phyloP scores from a whole-genome alignment of 1,140 invertebrate genomes.

The Contarinia nasturtii region DNA sequence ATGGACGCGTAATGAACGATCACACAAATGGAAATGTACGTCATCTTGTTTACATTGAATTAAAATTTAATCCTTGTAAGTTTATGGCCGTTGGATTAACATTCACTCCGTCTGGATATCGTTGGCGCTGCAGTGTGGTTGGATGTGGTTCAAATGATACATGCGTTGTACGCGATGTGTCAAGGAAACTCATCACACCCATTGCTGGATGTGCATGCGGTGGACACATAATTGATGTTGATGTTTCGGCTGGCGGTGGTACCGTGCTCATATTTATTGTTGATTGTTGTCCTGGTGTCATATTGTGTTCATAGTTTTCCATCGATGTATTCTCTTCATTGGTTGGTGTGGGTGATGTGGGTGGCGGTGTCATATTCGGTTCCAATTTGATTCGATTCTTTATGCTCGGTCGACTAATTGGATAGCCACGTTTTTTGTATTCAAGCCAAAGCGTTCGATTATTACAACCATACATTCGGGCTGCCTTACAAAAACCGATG shows the following conservation, averaged over 20 bases:
- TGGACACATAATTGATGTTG: conserved; percentile 25
- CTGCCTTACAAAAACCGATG: conserved; percentile 68
- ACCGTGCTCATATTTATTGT: conserved; percentile 29
- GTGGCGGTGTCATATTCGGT: conserved; percentile 29
- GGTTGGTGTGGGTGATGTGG: conserved; percentile 20
- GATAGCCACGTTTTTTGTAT: conserved; percentile 63
- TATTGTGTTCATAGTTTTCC: conserved; percentile 24
- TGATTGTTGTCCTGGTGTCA: conserved; percentile 14
- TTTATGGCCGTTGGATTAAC: conserved; percentile 34
- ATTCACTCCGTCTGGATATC: conserved; percentile 27
- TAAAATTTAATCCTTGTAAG: conserved; percentile 50
- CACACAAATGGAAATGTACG: neutral
- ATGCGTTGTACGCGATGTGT: conserved; percentile 33
- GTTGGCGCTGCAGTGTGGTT: conserved; percentile 26
- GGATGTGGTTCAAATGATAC: conserved; percentile 29
- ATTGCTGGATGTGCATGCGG: conserved; percentile 25
- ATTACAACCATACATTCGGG: conserved; percentile 60
- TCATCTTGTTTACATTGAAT: conserved; percentile 36
- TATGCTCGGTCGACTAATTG: conserved; percentile 50
- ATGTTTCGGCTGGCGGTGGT: conserved; percentile 27
- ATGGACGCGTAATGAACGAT: too few species aligned
- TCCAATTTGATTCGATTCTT: conserved; percentile 48
- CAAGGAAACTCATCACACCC: conserved; percentile 35
- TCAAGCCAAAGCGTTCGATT: conserved; percentile 68
- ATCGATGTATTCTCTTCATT: conserved; percentile 16